Evolutionary conservation across 30 jellyfish, hydroid and myxozoan genomes (phyloP), one percentile per base, ranked within the genome.

Genomic region (Catostylus mosaicus): DNA sequence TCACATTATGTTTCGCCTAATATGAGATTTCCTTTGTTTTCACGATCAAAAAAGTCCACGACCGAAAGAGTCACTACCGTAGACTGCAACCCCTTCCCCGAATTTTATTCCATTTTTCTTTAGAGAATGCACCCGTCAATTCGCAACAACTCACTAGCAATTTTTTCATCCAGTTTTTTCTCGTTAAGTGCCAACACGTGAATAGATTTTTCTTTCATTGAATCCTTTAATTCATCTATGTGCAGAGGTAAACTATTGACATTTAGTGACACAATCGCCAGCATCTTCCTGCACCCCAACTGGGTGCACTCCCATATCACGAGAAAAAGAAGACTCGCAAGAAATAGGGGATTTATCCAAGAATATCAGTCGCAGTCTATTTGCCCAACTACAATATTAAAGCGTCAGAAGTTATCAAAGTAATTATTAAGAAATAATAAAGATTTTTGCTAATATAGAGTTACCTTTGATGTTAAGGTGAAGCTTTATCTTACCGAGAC

Each of bases 231-330:
- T 73, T 73, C 73, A 47, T 73, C 84, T 20, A 73, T 47, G 45
- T 73, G 84, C 71, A 73, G 72, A 11, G 43, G 84, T 24, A 73
- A 47, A 31, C 84, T 73, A 26, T 73, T 73, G 11, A 73, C 84
- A 73, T 73, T 73, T 30, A 73, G 50, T 7, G 84, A 73, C 46
- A 47, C 73, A 73, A 73, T 48, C 24, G 84, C 72, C 84, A 73
- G 35, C 30, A 75, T 74, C 48, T 73, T 73, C 48, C 84, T 45
- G 72, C 45, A 31, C 5, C 84, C 84, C 45, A 64, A 31, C 48
- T 19, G 72, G 48, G 51, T 29, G 48, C 51, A 27, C 22, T 31
- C 48, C 76, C 45, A 27, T 29, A 64, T 3, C 48, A 11, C 24
- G 76, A 64, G 69, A 47, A 64, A 29, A 3, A 7, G 76, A 64